A percentile compares a stretch with the other conserved stretches of the same genome.
Evolutionary conservation across 2,797 vertebrate species (phyloP).

Genomic region (Epinephelus awoara): DNA sequence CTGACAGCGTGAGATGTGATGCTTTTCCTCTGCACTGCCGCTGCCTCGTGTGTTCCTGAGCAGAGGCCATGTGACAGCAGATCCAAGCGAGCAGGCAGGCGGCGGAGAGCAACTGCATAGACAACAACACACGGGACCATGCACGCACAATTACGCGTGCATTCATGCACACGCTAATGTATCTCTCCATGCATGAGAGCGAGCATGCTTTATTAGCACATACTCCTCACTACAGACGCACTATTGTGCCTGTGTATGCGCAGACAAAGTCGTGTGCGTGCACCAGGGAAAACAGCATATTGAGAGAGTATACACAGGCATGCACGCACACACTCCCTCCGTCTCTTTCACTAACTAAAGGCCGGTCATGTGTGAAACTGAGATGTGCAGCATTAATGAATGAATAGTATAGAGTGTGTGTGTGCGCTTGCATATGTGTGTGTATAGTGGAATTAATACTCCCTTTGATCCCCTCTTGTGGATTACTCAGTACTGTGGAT

Average conservation of each 20-base stretch:
- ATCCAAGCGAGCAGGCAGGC: slow-evolving; percentile 39
- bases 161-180: slow-evolving; percentile 38
- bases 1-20: slow-evolving; percentile 33
- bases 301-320: slow-evolving; percentile 2
- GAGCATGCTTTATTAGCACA: slow-evolving; percentile 28
- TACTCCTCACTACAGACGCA: background rate
- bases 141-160: slow-evolving; percentile 40
- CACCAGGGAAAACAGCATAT: slow-evolving; percentile 10
- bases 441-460: slow-evolving; percentile 57
- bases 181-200: slow-evolving; percentile 9
- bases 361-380: slow-evolving; percentile 57
- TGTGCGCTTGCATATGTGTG: slow-evolving; percentile 4
- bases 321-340: slow-evolving; percentile 2
- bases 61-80: slow-evolving; percentile 67
- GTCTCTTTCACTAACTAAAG: slow-evolving; percentile 41
- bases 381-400: slow-evolving; percentile 74
- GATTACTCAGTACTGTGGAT: slow-evolving; percentile 51
- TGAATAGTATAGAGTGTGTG: slow-evolving; percentile 52
- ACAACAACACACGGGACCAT: slow-evolving; percentile 43
- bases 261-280: slow-evolving; percentile 7
- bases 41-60: slow-evolving; percentile 63
- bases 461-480: slow-evolving; percentile 54
- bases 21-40: slow-evolving; percentile 38
- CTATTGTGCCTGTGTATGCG: slow-evolving; percentile 1
- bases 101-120: slow-evolving; percentile 18